Base-by-base conservation (phyloP, 1,140 invertebrate genomes). In the Conus betulinus region DNA sequence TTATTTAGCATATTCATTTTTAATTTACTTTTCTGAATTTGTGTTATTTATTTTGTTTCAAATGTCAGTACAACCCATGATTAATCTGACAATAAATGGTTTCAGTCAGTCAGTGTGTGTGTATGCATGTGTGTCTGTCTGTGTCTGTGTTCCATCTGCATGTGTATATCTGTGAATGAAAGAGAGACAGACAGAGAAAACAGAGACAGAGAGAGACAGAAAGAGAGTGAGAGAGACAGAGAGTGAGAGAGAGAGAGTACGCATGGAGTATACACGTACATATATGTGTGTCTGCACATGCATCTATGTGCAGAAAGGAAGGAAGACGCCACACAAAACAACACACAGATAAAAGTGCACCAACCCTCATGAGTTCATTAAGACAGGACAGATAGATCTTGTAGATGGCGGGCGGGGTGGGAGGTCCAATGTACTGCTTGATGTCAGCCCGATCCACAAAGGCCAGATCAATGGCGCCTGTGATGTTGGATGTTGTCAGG, bases 401-500 rank as follows among this genome's bases (percentile, higher is more conserved):
- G 92, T 97, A 97, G 86, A 99, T 97, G 10, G 98, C 98, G 63
- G 96, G 92, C 71, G 96, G 93, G n/a, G 97, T 97, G 2, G 99
- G 99, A 79, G 97, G 96, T 4, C 98, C 98, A 89, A 99, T 97
- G 93, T 97, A 39, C 92, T 98, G 97, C 94, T 98, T 98, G 86
- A 99, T 97, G 95, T 99, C 99, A 39, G 98, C 98, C 90, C 99
- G 96, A 96, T 99, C 99, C 13, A 99, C 96, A 96, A 99, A 99
- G 0, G 99, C 99, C 63, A 97, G 94, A 95, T 99, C 99, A 90
- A 99, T 98, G 27, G 98, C 97, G 85, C 97, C 97, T 0, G 98
- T 98, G 90, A 99, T 96, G 95, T 99, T 99, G 10, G 99, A 99
- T 6, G 99, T 99, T 3, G 99, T 89, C 57, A 90, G 27, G 17